phyloP scores from a whole-genome alignment of 2,888 invertebrate species.

The Oasisia sp. region DNA sequence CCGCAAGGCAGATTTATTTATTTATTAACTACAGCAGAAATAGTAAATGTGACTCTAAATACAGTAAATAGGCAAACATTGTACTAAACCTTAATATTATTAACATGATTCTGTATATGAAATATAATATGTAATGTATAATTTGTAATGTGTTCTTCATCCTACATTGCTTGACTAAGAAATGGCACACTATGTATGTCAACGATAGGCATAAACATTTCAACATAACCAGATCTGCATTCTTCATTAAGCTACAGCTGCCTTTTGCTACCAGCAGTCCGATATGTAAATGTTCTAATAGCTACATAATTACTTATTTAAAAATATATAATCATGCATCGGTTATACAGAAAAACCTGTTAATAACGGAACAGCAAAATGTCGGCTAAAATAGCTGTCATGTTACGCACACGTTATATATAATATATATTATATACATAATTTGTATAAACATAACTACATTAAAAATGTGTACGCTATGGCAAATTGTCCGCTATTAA shows the following conservation, averaged over 20 bases:
- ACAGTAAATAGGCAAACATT: not conserved
- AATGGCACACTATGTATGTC: slow-evolving; percentile 3
- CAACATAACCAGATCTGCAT: slow-evolving; percentile 10
- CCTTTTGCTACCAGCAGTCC: slow-evolving; percentile 1
- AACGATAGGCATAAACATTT: not conserved
- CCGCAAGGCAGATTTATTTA: not conserved
- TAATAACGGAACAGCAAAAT: not conserved
- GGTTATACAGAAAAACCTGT: not conserved
- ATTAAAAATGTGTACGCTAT: not conserved
- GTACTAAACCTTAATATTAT: not conserved
- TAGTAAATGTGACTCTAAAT: slow-evolving; percentile 3
- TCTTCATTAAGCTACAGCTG: slow-evolving; percentile 6
- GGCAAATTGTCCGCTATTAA: not conserved
- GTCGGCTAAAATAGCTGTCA: not conserved
- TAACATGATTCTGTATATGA: not conserved
- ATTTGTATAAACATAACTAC: not conserved
- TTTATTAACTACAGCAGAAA: not conserved
- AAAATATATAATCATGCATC: not conserved
- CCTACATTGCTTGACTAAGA: not conserved
- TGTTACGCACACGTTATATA: not conserved
- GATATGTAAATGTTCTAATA: slow-evolving; percentile 6
- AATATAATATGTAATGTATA: not conserved
- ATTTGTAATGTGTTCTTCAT: not conserved
- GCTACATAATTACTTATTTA: not conserved
- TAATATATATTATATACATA: slow-evolving; percentile 11